Evolutionary conservation across 2,888 invertebrate species (phyloP).

Genomic region (Danaus chrysippus): DNA sequence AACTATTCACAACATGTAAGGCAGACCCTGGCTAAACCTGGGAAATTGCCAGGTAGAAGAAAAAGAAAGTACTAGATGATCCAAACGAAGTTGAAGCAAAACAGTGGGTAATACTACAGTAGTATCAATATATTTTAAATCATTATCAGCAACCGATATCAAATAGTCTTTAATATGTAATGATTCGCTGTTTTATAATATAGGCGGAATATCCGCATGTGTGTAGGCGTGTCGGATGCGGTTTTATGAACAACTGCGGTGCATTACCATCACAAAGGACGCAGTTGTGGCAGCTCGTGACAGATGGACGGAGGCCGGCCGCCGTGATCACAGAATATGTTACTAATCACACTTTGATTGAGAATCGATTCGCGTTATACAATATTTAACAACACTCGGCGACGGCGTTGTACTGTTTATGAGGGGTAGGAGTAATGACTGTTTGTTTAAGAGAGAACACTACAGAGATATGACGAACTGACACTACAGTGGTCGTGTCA

Average conservation of each 20-base stretch:
- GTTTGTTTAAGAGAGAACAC: no score
- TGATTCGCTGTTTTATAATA: background rate
- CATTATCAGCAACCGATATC: no score
- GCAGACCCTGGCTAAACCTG: no score
- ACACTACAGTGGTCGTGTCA: no score
- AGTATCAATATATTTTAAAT: no score
- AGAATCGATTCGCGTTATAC: conserved; percentile 22
- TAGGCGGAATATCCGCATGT: conserved; percentile 27
- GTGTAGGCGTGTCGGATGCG: conserved; percentile 44
- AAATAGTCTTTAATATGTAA: background rate
- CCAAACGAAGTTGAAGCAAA: no score
- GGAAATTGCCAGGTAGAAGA: no score
- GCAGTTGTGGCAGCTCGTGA: conserved; percentile 33
- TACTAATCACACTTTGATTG: conserved; percentile 27
- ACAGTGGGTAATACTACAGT: no score
- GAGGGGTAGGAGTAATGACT: background rate
- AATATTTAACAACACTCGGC: background rate
- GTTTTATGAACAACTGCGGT: conserved; percentile 39
- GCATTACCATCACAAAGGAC: conserved; percentile 44
- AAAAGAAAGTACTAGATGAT: no score
- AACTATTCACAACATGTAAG: no score
- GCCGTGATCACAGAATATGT: conserved; percentile 21
- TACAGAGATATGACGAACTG: no score
- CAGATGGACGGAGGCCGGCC: conserved; percentile 32
- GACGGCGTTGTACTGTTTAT: background rate